Base-by-base conservation (phyloP, 2,888 invertebrate genomes). In the Nysson spinosus region DNA sequence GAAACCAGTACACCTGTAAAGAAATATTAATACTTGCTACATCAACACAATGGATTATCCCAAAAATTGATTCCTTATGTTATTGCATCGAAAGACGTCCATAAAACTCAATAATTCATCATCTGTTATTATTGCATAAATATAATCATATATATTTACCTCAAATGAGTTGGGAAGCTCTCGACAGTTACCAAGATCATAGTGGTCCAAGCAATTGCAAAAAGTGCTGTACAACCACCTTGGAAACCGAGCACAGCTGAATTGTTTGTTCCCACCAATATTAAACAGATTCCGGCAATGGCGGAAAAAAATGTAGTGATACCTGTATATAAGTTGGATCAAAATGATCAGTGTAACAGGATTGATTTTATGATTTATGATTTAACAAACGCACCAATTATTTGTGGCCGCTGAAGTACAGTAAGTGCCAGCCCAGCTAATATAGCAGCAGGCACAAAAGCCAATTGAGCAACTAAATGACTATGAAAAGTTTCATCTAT, bases 401-500 rank as follows among this genome's bases (percentile, higher is more conserved):
- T 83, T 69, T 86, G 87, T 62, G 87, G 86, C 65, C 89, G 82
- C 47, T 88, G 88, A 26, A 88, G 75, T 66, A 82, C 81, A 30
- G 88, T 87, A 17, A 88, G 82, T 14, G 87, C 81, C 28, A 88
- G 66, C 35, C 88, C 87, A 40, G 88, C 85, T 24, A 88, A 62
- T 35, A 84, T 80, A 22, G 88, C 88, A 9, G 88, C 88, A 9
- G 88, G 88, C 46, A 89, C 82, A 44, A 89, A 86, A 12, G 88
- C 87, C 40, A 88, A 61, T 78, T 88, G 88, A 40, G 88, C 88
- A 55, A 88, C 87, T 7, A 89, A 83, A 61, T 88, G 88, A 63
- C 88, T 88, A 44, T 86, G 86, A 52, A 89, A 81, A 20, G 88
- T 86, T 66, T 90, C 91, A 28, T 89, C 88, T 69, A 91, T 85